Evolutionary conservation across 2,797 vertebrate species (phyloP).

Genomic region (Tangara arthus): DNA sequence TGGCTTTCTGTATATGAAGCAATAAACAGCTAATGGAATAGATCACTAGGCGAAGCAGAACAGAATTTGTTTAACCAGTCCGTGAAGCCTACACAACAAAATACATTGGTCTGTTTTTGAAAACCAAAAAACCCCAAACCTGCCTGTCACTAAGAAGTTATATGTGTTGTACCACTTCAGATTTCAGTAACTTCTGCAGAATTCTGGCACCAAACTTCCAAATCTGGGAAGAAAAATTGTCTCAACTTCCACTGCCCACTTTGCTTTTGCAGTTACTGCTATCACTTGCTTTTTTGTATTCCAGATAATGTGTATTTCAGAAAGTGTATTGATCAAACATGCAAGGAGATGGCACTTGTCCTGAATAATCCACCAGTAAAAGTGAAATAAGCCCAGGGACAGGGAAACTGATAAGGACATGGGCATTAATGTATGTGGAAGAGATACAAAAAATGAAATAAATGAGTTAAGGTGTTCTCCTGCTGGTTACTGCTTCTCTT

Average conservation of each 20-base stretch:
- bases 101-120: not conserved
- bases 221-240: not conserved
- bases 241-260: not conserved
- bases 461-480: not conserved
- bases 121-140: not conserved
- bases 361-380: not conserved
- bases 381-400: not conserved
- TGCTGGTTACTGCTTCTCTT: not conserved
- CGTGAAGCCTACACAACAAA: not conserved
- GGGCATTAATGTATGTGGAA: not conserved
- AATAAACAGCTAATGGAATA: conserved; percentile 66
- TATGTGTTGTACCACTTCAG: not conserved
- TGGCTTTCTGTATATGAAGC: conserved; percentile 69
- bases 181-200: not conserved
- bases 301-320: not conserved
- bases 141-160: not conserved
- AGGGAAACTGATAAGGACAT: not conserved
- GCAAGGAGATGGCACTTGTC: not conserved
- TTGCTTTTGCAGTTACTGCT: not conserved
- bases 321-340: not conserved
- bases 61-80: conserved; percentile 63
- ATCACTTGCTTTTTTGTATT: not conserved
- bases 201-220: not conserved
- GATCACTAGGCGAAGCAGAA: conserved; percentile 69
- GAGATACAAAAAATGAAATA: not conserved